Evolutionary conservation across 1,140 invertebrate species (phyloP).

Genomic region (Pachypeltis micranthus): DNA sequence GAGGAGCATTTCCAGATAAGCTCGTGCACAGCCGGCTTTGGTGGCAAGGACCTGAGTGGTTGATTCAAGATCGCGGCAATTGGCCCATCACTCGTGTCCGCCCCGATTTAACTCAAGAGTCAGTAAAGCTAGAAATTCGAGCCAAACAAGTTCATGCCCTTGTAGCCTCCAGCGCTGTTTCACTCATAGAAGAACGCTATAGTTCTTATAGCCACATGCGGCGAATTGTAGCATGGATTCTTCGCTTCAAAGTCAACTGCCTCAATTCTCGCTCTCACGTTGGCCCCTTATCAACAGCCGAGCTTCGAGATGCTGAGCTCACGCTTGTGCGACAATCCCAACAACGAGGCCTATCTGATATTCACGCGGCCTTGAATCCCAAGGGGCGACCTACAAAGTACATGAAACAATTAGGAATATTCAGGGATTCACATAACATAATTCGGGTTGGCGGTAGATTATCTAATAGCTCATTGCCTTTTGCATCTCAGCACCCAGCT

Average conservation of each 20-base stretch:
- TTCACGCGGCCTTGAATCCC: neutral
- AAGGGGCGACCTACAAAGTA: neutral
- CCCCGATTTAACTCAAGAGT: neutral
- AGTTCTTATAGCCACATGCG: neutral
- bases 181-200: neutral
- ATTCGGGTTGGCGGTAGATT: slow-evolving; percentile 35
- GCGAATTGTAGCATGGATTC: neutral
- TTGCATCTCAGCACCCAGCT: slow-evolving; percentile 32
- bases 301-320: too few species aligned
- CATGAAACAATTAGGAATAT: slow-evolving; percentile 24
- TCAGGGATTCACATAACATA: slow-evolving; percentile 30
- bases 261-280: too few species aligned
- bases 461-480: slow-evolving; percentile 25
- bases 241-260: neutral
- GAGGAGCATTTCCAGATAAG: slow-evolving; percentile 26
- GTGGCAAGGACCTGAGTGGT: slow-evolving; percentile 31
- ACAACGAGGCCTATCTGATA: neutral
- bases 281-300: too few species aligned
- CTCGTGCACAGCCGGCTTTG: slow-evolving; percentile 28
- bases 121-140: neutral
- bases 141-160: neutral
- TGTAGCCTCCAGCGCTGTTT: too few species aligned
- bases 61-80: neutral
- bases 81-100: neutral
- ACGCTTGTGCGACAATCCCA: neutral